phyloP scores from a whole-genome alignment of 2,113 vertebrate species.

The Sclerurus mexicanus region DNA sequence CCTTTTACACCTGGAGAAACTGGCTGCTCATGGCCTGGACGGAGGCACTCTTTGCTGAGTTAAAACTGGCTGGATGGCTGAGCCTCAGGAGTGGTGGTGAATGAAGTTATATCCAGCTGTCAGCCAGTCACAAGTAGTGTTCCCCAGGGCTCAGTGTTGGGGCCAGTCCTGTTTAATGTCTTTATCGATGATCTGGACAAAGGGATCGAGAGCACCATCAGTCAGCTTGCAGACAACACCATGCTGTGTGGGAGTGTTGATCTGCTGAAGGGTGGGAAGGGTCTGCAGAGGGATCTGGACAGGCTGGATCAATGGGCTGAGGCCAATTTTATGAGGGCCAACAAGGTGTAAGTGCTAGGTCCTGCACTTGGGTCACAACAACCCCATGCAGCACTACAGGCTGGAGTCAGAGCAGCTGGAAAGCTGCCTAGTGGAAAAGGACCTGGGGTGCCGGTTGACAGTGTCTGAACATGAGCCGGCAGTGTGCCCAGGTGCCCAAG shows the following conservation, averaged over 20 bases:
- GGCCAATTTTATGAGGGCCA: background rate
- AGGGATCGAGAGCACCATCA: background rate
- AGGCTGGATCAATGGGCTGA: accelerated
- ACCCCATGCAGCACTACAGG: background rate
- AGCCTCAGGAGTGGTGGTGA: background rate
- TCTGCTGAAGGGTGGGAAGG: background rate
- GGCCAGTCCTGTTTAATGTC: background rate
- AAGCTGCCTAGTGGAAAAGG: background rate
- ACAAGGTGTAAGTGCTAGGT: background rate
- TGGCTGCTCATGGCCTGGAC: background rate
- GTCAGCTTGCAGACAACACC: background rate
- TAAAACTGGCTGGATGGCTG: background rate
- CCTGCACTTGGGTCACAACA: background rate
- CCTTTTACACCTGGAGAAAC: background rate
- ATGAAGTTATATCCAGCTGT: background rate
- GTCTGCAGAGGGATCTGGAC: background rate
- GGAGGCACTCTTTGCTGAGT: accelerated
- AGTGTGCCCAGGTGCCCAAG: background rate
- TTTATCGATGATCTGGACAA: accelerated
- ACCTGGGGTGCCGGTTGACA: background rate
- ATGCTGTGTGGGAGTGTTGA: background rate
- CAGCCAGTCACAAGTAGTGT: accelerated
- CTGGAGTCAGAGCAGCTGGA: background rate
- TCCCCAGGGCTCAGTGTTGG: background rate
- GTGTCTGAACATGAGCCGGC: background rate